Base-by-base conservation (phyloP, 2,113 vertebrate species). In the Microtus pennsylvanicus region DNA sequence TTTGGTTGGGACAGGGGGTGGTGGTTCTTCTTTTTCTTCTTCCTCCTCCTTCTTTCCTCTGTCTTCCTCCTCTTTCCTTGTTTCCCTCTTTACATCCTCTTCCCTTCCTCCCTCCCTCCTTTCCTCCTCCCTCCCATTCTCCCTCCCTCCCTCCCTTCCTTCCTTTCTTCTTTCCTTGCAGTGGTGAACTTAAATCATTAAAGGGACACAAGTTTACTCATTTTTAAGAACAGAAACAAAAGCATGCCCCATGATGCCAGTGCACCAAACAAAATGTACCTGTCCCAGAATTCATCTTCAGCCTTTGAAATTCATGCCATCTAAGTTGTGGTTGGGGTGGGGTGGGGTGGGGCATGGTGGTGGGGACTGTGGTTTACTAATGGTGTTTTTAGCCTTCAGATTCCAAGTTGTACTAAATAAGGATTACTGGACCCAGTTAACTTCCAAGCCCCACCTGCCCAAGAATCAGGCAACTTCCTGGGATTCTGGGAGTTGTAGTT, bases 331-430 rank as follows among this genome's bases (percentile, higher is more conserved):
- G 26, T 88, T 19, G 4, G 67, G 72, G 55, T 28, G 35, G 4
- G 28, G 12, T 28, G 26, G 47, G 47, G 47, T 28, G 1, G 26
- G 10, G 63, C 3, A 4, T 28, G 63, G 11, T 50, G 47, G 16
- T 3, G 38, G 47, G 38, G 76, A 92, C 82, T 94, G 86, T 96
- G 91, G 76, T 72, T 97, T 94, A 93, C 81, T 33, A 82, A 94
- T 70, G 26, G 30, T 96, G 97, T 98, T 98, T 98, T 98, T 98
- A 98, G 97, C 96, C 61, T 90, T 97, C 63, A 97, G 87, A 98
- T 98, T 98, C 63, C 82, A 96, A 92, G 61, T 87, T 98, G 72
- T 45, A 75, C 96, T 97, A 96, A 92, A 96, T 95, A 96, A 98
- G 93, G 42, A 74, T 74, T 74, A 19, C n/a, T 74, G 19, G 19